phyloP scores from a whole-genome alignment of 2,888 invertebrate species.

The Pseudolycoriella hygida region DNA sequence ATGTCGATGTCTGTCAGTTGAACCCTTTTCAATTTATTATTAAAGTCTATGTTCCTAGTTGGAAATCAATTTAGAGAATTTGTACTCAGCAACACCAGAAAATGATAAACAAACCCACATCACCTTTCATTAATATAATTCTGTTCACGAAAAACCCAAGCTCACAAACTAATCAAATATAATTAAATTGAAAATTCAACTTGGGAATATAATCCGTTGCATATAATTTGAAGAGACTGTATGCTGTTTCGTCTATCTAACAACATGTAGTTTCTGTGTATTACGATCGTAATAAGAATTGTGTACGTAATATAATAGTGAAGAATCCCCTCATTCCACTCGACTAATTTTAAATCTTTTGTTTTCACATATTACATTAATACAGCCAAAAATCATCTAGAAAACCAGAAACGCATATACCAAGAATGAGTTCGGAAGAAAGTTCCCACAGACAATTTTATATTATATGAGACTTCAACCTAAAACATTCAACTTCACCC shows the following conservation, averaged over 20 bases:
- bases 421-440: constrained; percentile 1
- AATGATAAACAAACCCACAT: too few relatives aligned
- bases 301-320: background rate
- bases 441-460: background rate
- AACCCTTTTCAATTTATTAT: too few relatives aligned
- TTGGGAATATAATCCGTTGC: constrained; percentile 3
- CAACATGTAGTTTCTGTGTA: background rate
- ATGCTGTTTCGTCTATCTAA: background rate
- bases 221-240: constrained; percentile 1
- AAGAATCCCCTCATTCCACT: background rate
- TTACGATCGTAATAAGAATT: background rate
- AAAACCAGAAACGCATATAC: background rate
- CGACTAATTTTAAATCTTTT: constrained; percentile 4
- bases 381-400: too few relatives aligned
- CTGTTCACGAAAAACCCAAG: background rate
- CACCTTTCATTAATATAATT: too few relatives aligned
- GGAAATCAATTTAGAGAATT: too few relatives aligned
- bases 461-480: too few relatives aligned
- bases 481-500: too few relatives aligned
- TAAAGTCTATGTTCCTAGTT: too few relatives aligned
- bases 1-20: too few relatives aligned
- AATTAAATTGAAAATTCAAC: constrained; percentile 5
- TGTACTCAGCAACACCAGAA: too few relatives aligned
- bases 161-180: constrained; percentile 2
- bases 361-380: constrained; percentile 4